These are phyloP conservation scores for Rhynchotus rufescens DNA, from an alignment of 2,797 vertebrate genomes.

Conservation along the genomic window DNA sequence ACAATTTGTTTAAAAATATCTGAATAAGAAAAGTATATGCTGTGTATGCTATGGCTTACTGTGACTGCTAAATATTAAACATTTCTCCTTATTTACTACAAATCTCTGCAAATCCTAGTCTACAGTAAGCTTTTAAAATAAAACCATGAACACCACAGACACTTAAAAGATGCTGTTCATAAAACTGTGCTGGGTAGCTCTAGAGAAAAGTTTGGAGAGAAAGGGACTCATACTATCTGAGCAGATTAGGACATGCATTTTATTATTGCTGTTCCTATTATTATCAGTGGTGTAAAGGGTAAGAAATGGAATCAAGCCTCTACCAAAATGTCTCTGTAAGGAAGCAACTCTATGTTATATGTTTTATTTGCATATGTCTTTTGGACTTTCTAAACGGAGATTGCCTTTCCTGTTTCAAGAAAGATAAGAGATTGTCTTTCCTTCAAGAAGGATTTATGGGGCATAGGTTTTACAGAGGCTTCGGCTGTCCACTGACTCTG, in stretches of 20 bases:
- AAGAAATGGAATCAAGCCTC: not conserved
- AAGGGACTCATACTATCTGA: not conserved
- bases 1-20: not conserved
- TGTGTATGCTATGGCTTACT: not conserved
- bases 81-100: not conserved
- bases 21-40: not conserved
- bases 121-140: not conserved
- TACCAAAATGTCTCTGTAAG: not conserved
- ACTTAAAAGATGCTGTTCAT: not conserved
- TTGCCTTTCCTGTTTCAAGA: not conserved
- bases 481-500: not conserved
- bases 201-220: not conserved
- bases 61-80: not conserved
- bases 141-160: not conserved
- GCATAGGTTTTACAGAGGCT: not conserved
- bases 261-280: not conserved
- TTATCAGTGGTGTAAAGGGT: not conserved
- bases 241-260: not conserved
- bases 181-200: not conserved
- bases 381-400: not conserved
- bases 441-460: not conserved
- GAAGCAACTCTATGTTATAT: not conserved
- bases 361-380: not conserved
- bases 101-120: conserved; percentile 8
- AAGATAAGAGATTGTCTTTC: too few relatives aligned